Conservation (phyloP, 2,113 vertebrate genomes). For the Aix galericulata region DNA sequence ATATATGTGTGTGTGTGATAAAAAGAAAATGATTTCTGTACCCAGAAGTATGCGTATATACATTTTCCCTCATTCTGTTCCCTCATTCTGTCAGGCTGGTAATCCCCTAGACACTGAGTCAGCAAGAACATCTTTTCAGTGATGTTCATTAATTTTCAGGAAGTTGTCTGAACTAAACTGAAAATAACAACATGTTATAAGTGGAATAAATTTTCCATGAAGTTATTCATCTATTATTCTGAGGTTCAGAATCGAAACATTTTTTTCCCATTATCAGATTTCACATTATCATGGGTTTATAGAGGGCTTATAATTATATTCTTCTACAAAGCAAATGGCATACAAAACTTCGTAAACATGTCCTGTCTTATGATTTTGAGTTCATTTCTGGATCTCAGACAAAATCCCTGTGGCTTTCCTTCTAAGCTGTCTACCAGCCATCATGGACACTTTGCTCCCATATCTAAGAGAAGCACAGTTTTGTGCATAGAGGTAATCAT, state of each 20-base stretch:
- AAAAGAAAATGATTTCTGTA: slow-evolving; percentile 49
- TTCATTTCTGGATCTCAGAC: neutral
- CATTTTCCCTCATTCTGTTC: slow-evolving; percentile 33
- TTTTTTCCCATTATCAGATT: neutral
- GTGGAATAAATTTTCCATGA: slow-evolving; percentile 35
- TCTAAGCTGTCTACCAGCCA: neutral
- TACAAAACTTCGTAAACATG: neutral
- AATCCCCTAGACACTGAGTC: slow-evolving; percentile 28
- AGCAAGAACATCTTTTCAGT: slow-evolving; percentile 56
- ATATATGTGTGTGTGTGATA: neutral
- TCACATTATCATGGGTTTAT: neutral
- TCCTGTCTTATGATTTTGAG: neutral
- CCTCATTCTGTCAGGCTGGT: slow-evolving; percentile 26
- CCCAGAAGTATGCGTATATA: neutral
- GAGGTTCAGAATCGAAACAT: neutral
- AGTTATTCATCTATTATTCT: slow-evolving; percentile 16
- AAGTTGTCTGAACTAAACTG: slow-evolving; percentile 52
- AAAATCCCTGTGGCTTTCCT: neutral
- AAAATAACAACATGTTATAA: slow-evolving; percentile 18
- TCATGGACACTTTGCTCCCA: neutral
- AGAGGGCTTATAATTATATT: neutral
- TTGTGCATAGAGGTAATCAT: neutral
- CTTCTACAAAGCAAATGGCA: neutral
- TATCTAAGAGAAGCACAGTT: neutral
- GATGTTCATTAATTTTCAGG: slow-evolving; percentile 64